These are phyloP conservation scores for Sylvia borin DNA, from an alignment of 2,797 vertebrate species.

Conservation along the genomic window DNA sequence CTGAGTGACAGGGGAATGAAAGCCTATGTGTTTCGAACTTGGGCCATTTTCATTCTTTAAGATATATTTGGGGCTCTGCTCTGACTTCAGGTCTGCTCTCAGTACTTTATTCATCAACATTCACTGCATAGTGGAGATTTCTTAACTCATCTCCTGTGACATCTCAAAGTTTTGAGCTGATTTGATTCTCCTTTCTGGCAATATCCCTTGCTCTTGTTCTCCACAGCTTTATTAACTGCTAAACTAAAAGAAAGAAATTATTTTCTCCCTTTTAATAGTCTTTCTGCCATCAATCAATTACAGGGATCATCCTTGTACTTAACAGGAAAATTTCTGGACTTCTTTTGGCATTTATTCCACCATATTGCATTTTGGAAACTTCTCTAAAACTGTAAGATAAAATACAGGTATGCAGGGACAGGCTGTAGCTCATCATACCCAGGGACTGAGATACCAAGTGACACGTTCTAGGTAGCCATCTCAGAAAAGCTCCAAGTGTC, in stretches of 20 bases:
- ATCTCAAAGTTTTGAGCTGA: conserved; percentile 14
- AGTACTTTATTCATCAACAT: not conserved
- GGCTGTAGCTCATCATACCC: not conserved
- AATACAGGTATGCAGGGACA: not conserved
- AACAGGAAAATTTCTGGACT: not conserved
- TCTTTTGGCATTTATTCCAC: not conserved
- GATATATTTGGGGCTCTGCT: not conserved
- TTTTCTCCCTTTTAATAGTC: not conserved
- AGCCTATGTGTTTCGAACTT: conserved; percentile 36
- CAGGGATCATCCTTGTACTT: not conserved
- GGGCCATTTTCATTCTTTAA: conserved; percentile 40
- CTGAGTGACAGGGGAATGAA: conserved; percentile 23
- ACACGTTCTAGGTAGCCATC: not conserved
- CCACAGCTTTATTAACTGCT: not conserved
- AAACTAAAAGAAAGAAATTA: not conserved
- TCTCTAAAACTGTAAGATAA: conserved; percentile 32
- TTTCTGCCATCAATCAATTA: not conserved
- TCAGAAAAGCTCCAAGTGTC: not conserved
- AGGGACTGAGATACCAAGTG: not conserved
- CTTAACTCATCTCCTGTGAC: not conserved
- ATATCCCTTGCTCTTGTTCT: not conserved
- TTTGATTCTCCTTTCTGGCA: not conserved
- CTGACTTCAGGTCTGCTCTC: conserved; percentile 19
- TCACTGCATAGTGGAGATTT: not conserved
- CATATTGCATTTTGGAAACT: conserved; percentile 17